Conservation (phyloP, 2,888 invertebrate species). For the Psylliodes chrysocephalus region DNA sequence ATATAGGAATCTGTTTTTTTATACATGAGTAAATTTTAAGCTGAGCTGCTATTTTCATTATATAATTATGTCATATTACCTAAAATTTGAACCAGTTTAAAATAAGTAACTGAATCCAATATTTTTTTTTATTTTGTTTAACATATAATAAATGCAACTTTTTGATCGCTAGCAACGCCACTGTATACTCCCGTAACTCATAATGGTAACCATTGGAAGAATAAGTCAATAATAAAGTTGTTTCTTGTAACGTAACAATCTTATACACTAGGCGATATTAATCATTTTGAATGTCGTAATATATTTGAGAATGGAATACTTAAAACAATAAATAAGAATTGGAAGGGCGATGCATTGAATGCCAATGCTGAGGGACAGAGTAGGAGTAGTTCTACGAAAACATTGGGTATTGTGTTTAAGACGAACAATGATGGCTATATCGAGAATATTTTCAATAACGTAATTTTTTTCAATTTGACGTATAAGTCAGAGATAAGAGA, state of each 20-base stretch:
- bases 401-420: neutral
- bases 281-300: slow-evolving; percentile 25
- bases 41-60: no score
- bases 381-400: neutral
- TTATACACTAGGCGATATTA: slow-evolving; percentile 20
- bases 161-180: neutral
- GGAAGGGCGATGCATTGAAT: neutral
- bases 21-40: no score
- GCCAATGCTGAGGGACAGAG: neutral
- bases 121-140: no score
- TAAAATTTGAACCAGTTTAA: no score
- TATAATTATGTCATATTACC: no score
- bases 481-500: no score
- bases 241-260: slow-evolving; percentile 27
- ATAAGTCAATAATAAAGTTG: slow-evolving; percentile 22
- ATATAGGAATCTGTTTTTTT: no score
- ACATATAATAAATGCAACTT: no score
- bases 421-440: neutral
- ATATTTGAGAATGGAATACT: slow-evolving; percentile 10
- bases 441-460: no score
- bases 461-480: no score
- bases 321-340: slow-evolving; percentile 21
- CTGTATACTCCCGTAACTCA: slow-evolving; percentile 1
- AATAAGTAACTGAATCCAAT: no score
- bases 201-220: slow-evolving; percentile 6